Evolutionary conservation across 2,797 vertebrate genomes (phyloP).

Genomic region (Parauchenoglanis punctatus): DNA sequence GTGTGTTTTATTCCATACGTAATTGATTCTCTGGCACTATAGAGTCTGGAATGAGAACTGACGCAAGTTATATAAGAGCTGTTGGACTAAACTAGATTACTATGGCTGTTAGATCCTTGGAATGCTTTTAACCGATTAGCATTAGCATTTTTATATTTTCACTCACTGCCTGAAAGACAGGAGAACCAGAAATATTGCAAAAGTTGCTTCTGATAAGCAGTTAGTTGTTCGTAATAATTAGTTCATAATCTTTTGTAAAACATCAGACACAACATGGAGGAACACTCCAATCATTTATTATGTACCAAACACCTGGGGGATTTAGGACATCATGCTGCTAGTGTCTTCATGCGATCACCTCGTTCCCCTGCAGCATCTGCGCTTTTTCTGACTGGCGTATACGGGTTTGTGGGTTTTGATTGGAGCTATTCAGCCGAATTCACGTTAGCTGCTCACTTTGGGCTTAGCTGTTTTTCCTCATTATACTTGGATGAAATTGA

Average conservation of each 20-base stretch:
- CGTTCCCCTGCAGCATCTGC: not conserved
- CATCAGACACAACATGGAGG: not conserved
- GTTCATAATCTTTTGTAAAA: not conserved
- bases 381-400: slow-evolving; percentile 28
- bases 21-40: not conserved
- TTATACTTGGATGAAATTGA: slow-evolving; percentile 37
- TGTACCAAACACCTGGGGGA: not conserved
- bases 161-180: not conserved
- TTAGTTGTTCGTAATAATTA: not conserved
- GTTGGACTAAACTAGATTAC: not conserved
- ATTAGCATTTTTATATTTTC: too few species aligned
- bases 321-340: not conserved
- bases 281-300: not conserved
- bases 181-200: not conserved
- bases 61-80: not conserved
- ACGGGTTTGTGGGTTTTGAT: slow-evolving; percentile 41
- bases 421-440: slow-evolving; percentile 22
- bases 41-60: not conserved
- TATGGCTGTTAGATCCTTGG: not conserved
- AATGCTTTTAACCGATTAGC: not conserved
- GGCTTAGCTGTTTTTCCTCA: slow-evolving; percentile 42
- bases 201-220: not conserved
- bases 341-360: not conserved
- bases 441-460: slow-evolving; percentile 32
- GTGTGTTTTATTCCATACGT: not conserved